A percentile compares a stretch with the other conserved stretches of the same genome.
phyloP scores from a whole-genome alignment of 2,888 invertebrate genomes.

The Orthosia gracilis region DNA sequence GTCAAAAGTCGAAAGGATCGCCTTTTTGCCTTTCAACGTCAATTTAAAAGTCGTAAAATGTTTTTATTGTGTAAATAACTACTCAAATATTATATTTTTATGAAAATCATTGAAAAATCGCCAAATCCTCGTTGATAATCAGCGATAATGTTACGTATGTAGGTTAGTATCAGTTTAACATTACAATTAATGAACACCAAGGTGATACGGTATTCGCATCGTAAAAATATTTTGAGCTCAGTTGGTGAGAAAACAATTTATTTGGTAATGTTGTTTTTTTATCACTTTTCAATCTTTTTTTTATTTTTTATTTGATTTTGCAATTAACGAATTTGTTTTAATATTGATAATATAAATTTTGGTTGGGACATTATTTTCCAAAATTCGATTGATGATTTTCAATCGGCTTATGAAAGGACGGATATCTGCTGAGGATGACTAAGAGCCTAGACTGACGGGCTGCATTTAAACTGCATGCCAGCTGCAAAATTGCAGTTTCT shows the following conservation, averaged over 20 bases:
- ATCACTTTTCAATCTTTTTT: constrained; percentile 34
- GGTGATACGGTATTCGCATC: constrained; percentile 65
- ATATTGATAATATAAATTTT: not conserved
- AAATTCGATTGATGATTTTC: not conserved
- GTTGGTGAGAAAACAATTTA: constrained; percentile 40
- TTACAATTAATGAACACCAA: constrained; percentile 64
- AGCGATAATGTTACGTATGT: constrained; percentile 50
- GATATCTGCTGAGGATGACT: too few species aligned
- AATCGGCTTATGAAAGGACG: not conserved
- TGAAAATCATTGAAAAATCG: constrained; percentile 52
- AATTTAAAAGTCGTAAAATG: constrained; percentile 85
- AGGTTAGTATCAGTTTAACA: constrained; percentile 61
- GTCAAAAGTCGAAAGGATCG: constrained; percentile 86
- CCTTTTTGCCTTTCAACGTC: constrained; percentile 72
- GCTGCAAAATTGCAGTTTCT: too few species aligned
- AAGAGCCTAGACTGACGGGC: too few species aligned
- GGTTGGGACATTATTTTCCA: not conserved
- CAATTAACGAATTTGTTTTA: constrained; percentile 21
- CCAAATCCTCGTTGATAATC: constrained; percentile 60
- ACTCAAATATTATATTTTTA: constrained; percentile 69
- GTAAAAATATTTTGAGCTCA: constrained; percentile 62
- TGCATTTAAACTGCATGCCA: too few species aligned
- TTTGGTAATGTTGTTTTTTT: constrained; percentile 48
- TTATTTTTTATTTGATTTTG: constrained; percentile 10
- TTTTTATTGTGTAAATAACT: constrained; percentile 80